A percentile compares a stretch with the other conserved stretches of the same genome.
Conservation (phyloP, 2,888 invertebrate species). For the Lasioglossum leucozonium region DNA sequence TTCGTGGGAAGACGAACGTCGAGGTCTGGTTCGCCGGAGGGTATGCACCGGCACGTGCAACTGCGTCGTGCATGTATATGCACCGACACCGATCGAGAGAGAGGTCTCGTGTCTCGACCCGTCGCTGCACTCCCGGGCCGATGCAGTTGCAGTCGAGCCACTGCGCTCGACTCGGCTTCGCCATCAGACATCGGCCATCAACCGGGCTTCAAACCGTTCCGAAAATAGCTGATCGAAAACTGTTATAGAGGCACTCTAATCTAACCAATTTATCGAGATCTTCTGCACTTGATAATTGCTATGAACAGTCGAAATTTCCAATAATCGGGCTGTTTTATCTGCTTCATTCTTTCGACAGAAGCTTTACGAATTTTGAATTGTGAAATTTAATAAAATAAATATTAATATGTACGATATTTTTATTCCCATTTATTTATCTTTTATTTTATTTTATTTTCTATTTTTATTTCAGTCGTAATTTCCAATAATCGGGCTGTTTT, state of each 20-base stretch:
- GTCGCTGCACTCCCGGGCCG: constrained; percentile 34
- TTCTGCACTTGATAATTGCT: background rate
- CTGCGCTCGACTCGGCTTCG: constrained; percentile 5
- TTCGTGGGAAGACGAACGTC: constrained; percentile 74
- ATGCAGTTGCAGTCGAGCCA: constrained; percentile 40
- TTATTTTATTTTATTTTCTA: no score
- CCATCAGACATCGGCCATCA: background rate
- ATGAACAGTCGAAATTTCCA: background rate
- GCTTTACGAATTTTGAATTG: no score
- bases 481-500: no score
- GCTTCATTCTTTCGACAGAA: no score
- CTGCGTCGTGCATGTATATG: background rate
- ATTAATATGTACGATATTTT: no score
- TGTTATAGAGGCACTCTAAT: background rate
- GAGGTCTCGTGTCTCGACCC: constrained; percentile 5
- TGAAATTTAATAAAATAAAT: no score
- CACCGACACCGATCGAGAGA: background rate
- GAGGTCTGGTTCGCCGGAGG: constrained; percentile 63
- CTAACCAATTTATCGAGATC: background rate
- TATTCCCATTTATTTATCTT: no score
- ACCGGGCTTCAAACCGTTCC: background rate
- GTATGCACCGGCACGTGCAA: constrained; percentile 45
- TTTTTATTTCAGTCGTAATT: no score
- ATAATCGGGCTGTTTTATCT: background rate
- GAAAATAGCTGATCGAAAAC: background rate